These are phyloP conservation scores for Eufriesea mexicana DNA, from an alignment of 1,140 invertebrate genomes.

Conservation along the genomic window DNA sequence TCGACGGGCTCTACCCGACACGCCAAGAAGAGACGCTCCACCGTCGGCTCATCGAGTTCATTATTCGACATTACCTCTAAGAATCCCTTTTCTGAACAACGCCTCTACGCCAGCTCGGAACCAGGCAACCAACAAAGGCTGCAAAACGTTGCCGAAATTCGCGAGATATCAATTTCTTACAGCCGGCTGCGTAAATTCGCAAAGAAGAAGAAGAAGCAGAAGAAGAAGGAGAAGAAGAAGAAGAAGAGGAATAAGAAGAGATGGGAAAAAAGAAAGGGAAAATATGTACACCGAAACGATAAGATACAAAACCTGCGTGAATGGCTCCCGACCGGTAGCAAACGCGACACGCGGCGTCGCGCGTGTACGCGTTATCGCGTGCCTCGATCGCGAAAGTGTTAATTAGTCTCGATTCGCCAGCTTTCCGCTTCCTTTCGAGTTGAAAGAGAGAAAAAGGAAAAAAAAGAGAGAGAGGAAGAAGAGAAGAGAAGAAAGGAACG, in stretches of 20 bases:
- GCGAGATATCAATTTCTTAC: background rate
- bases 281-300: constrained; percentile 4
- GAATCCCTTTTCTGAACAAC: background rate
- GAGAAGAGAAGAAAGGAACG: too few species aligned
- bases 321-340: background rate
- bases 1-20: background rate
- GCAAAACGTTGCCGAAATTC: background rate
- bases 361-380: background rate
- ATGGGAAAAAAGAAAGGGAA: too few species aligned
- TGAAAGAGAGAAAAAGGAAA: background rate
- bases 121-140: background rate
- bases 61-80: background rate
- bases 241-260: too few species aligned
- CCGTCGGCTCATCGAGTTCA: too few species aligned
- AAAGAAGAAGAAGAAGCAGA: background rate
- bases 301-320: background rate
- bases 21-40: background rate
- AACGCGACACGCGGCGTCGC: background rate
- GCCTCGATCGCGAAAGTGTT: constrained; percentile 25
- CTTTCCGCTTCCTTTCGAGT: constrained; percentile 7
- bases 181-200: background rate
- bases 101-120: too few species aligned
- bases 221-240: too few species aligned
- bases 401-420: constrained; percentile 17
- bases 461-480: background rate